Evolutionary conservation across 2,888 invertebrate genomes (phyloP).

Genomic region (Hydraecia micacea): DNA sequence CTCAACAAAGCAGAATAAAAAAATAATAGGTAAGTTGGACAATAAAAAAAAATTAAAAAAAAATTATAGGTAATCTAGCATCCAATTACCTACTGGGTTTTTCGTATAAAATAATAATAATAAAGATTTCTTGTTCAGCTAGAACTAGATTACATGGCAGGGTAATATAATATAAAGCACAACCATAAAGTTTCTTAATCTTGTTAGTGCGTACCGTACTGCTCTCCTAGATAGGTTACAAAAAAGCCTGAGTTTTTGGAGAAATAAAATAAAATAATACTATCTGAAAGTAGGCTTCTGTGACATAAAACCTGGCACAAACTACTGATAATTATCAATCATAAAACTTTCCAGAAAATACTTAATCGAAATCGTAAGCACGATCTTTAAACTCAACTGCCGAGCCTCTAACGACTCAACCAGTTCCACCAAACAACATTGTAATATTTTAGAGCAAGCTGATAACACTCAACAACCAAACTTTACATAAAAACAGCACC

Average conservation of each 20-base stretch:
- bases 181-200: background rate
- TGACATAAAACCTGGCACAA: background rate
- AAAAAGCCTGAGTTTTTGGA: background rate
- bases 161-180: too few species aligned
- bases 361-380: slow-evolving; percentile 7
- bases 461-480: slow-evolving; percentile 21
- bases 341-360: slow-evolving; percentile 7
- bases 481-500: slow-evolving; percentile 33
- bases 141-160: too few species aligned
- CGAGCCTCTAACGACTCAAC: background rate
- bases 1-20: too few species aligned
- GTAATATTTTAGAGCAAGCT: slow-evolving; percentile 8
- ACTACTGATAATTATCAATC: background rate
- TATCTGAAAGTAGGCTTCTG: background rate
- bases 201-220: background rate
- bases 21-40: background rate
- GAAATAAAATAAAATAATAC: background rate
- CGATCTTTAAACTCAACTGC: background rate
- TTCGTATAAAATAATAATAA: background rate
- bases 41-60: too few species aligned
- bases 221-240: background rate
- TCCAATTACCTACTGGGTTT: background rate
- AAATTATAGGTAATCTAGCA: background rate
- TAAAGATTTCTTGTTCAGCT: background rate
- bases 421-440: slow-evolving; percentile 4